Conservation (phyloP, 1,140 invertebrate species). For the Epicauta chinensis region DNA sequence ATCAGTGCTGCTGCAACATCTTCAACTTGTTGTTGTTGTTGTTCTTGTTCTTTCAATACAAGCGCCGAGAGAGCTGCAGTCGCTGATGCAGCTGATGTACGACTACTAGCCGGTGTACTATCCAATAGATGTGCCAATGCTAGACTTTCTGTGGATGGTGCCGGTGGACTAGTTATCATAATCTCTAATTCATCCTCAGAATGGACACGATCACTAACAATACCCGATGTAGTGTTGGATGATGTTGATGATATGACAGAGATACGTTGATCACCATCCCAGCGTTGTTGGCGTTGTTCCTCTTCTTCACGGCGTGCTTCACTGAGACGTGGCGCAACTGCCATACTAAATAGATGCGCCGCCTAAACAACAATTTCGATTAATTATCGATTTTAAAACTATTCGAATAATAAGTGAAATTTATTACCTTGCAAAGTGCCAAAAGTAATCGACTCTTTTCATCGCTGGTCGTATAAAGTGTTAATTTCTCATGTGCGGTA, state of each 20-base stretch:
- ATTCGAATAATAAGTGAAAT: too few relatives aligned
- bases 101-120: constrained; percentile 48
- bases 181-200: constrained; percentile 88
- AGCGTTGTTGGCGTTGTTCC: constrained; percentile 44
- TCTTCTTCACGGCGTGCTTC: constrained; percentile 72
- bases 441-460: constrained; percentile 88
- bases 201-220: constrained; percentile 88
- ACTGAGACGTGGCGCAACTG: constrained; percentile 73
- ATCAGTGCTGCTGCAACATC: constrained; percentile 23
- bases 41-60: constrained; percentile 40
- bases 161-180: constrained; percentile 68
- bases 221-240: constrained; percentile 91
- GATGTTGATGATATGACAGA: constrained; percentile 89
- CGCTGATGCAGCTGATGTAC: constrained; percentile 49
- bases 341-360: constrained; percentile 93
- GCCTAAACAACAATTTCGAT: constrained; percentile 43
- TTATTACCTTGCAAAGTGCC: constrained; percentile 62
- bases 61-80: constrained; percentile 32
- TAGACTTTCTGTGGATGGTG: constrained; percentile 67
- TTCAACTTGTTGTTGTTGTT: too few relatives aligned
- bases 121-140: constrained; percentile 63
- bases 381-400: too few relatives aligned
- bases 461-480: constrained; percentile 83
- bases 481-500: constrained; percentile 79
- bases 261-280: constrained; percentile 66